A percentile compares a stretch with the other conserved stretches of the same genome.
phyloP scores from a whole-genome alignment of 2,113 vertebrate genomes.

The Antechinus flavipes region DNA sequence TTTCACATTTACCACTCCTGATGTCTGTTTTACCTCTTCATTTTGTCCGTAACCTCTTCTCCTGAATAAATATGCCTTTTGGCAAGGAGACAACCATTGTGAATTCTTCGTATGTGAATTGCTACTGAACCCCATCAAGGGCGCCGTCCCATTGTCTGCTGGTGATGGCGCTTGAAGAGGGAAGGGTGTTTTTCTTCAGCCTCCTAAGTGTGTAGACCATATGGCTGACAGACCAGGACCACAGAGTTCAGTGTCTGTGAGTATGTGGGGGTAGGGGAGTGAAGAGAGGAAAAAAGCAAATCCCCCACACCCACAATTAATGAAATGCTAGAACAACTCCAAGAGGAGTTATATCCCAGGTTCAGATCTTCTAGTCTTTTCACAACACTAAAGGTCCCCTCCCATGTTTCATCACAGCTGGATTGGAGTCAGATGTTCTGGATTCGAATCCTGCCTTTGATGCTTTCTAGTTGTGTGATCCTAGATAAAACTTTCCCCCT shows the following conservation, averaged over 20 bases:
- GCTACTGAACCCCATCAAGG: too few species aligned
- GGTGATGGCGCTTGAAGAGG: too few species aligned
- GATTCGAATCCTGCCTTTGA: background rate
- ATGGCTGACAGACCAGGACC: background rate
- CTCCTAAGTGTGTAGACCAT: background rate
- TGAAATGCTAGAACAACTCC: background rate
- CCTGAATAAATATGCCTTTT: too few species aligned
- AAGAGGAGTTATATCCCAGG: background rate
- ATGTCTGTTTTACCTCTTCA: too few species aligned
- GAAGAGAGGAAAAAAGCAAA: background rate
- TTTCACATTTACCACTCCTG: too few species aligned
- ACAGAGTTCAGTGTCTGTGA: background rate
- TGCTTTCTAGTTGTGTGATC: background rate
- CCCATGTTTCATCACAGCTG: background rate
- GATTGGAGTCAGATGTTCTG: background rate
- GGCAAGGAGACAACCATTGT: too few species aligned
- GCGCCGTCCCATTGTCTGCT: too few species aligned
- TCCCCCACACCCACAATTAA: background rate
- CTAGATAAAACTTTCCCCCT: background rate
- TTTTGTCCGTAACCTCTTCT: too few species aligned
- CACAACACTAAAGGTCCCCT: background rate
- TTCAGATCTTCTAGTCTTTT: background rate
- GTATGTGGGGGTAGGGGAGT: too few species aligned
- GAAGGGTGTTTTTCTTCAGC: background rate
- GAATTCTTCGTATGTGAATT: too few species aligned